Conservation (phyloP, 2,113 vertebrate species). For the Clarias gariepinus region DNA sequence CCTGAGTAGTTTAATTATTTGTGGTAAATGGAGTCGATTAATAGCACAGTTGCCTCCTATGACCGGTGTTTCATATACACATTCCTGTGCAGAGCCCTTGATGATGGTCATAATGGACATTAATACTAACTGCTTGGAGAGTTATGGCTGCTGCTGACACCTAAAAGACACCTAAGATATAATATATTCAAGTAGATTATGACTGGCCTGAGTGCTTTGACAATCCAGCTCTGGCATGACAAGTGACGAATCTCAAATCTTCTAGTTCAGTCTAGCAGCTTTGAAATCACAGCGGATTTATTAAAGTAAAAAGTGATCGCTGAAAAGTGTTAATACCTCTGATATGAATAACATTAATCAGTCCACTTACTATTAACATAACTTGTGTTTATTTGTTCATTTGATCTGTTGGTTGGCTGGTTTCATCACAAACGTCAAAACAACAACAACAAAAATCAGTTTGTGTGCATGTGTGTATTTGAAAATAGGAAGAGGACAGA, state of each 20-base stretch:
- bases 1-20: background rate
- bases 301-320: background rate
- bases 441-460: background rate
- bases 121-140: background rate
- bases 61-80: background rate
- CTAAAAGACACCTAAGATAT: background rate
- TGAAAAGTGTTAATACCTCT: background rate
- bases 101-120: background rate
- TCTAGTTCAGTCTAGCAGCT: background rate
- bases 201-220: background rate
- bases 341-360: background rate
- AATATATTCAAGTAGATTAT: background rate
- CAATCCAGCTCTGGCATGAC: background rate
- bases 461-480: constrained; percentile 9
- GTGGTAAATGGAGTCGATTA: background rate
- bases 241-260: background rate
- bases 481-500: constrained; percentile 39
- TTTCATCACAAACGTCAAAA: background rate
- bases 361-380: background rate
- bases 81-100: background rate
- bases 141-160: background rate
- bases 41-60: background rate
- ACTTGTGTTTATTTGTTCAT: background rate
- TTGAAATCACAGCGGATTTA: background rate
- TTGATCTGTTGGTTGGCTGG: no score